Evolutionary conservation across 2,888 invertebrate species (phyloP), one percentile per base, ranked within the genome.

Genomic region (Diloba caeruleocephala): DNA sequence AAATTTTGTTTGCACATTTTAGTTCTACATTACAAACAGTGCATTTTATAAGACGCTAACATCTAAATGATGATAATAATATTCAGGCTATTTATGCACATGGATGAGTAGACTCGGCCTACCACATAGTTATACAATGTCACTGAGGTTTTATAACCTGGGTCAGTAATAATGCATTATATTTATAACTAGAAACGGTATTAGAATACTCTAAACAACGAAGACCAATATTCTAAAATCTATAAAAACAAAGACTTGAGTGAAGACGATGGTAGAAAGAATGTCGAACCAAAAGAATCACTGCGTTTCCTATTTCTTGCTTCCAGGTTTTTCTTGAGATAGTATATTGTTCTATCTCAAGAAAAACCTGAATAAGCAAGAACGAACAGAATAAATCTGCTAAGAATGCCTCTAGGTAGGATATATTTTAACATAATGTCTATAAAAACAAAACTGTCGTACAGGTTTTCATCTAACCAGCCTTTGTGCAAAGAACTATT

Each of bases 31-130:
- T 5, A 48, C 54, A 69, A 57, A 65, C 46, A 37, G 17, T 17
- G 21, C 6, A 41, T 61, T 69, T 69, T 57, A 65, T 49, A 51
- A 60, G 50, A 59, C 49, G 38, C 14, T 25, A 15, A 50, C 34
- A n/a, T 31, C 21, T 49, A 41, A 39, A 60, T 43, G 31, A 12
- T 31, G 14, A 13, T n/a, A 37, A 15, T 34, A 37, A 43, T 36
- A 23, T 25, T 38, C 14, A 12, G 9, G 31, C 25, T 70, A 69
- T 62, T 70, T 55, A 26, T 42, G 29, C 32, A 42, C 29, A 4
- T 23, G 21, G 51, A 43, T 38, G 33, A n/a, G 17, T 26, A 33
- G 32, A 34, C 53, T 17, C 62, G 49, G 43, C 41, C 62, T 58
- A 51, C 32, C 42, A 39, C 58, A 55, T 48, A 26, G 32, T 37